phyloP scores from a whole-genome alignment of 2,888 invertebrate species.

The Drosophila picticornis region DNA sequence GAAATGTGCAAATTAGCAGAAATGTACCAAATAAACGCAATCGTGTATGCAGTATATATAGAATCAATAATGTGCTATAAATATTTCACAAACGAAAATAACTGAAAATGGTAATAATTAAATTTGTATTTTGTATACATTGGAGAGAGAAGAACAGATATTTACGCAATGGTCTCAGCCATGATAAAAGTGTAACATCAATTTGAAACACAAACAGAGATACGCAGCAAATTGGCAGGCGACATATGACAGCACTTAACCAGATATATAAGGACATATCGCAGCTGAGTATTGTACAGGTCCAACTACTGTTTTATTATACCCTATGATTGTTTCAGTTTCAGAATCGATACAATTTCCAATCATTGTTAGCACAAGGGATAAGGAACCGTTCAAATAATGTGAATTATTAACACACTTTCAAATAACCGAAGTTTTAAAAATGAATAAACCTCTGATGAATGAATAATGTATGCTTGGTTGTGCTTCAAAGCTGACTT shows the following conservation, averaged over 20 bases:
- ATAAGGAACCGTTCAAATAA: background rate
- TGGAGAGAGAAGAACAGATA: conserved; percentile 12
- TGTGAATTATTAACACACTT: background rate
- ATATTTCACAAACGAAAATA: conserved; percentile 20
- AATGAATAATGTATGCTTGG: background rate
- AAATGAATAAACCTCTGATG: background rate
- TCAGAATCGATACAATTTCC: background rate
- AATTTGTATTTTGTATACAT: conserved; percentile 55
- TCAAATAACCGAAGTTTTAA: background rate
- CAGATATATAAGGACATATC: conserved; percentile 33
- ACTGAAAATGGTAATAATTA: conserved; percentile 43
- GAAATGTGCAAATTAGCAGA: conserved; percentile 13
- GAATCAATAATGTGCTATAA: conserved; percentile 28
- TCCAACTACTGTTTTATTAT: background rate
- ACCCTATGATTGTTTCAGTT: conserved; percentile 4
- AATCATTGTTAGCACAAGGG: background rate
- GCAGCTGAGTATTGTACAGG: conserved; percentile 1
- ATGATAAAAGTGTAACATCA: conserved; percentile 51
- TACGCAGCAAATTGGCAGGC: conserved; percentile 33
- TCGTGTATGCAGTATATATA: background rate
- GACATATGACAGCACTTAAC: conserved; percentile 69
- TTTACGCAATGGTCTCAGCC: conserved; percentile 22
- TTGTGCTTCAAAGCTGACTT: background rate
- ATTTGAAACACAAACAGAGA: conserved; percentile 47
- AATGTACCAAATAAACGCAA: background rate